These are phyloP conservation scores for Semicossyphus pulcher DNA, from an alignment of 2,113 vertebrate genomes.

Conservation along the genomic window DNA sequence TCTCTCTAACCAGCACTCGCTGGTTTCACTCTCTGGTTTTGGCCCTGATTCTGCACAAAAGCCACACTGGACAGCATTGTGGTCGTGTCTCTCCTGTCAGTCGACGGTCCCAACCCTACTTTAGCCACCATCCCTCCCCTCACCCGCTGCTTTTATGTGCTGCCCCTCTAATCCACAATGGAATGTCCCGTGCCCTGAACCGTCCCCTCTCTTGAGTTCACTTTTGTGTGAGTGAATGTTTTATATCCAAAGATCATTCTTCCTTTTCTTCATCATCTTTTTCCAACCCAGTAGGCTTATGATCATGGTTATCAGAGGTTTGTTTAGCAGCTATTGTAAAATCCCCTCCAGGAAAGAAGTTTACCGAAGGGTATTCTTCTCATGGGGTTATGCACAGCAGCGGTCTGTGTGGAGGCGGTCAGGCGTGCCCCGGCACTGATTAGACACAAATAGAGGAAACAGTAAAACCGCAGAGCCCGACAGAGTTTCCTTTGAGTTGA, in stretches of 20 bases:
- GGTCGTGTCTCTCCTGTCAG: constrained; percentile 51
- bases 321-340: constrained; percentile 45
- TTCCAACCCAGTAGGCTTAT: constrained; percentile 1
- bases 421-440: constrained; percentile 68
- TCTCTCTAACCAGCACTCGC: constrained; percentile 18
- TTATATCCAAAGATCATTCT: constrained; percentile 25
- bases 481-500: constrained; percentile 26
- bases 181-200: constrained; percentile 73
- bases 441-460: constrained; percentile 74
- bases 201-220: constrained; percentile 43
- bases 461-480: constrained; percentile 68
- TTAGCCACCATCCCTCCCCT: constrained; percentile 56
- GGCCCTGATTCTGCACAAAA: constrained; percentile 70
- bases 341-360: constrained; percentile 53
- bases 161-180: constrained; percentile 76
- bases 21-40: constrained; percentile 42
- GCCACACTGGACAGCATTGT: constrained; percentile 52
- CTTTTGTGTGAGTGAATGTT: constrained; percentile 33
- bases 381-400: constrained; percentile 61
- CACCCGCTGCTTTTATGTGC: constrained; percentile 67
- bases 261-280: background rate
- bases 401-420: constrained; percentile 63
- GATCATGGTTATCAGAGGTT: constrained; percentile 43
- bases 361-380: constrained; percentile 56
- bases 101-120: constrained; percentile 47